Evolutionary conservation across 2,797 vertebrate species (phyloP).

Genomic region (Gallinago stenura): DNA sequence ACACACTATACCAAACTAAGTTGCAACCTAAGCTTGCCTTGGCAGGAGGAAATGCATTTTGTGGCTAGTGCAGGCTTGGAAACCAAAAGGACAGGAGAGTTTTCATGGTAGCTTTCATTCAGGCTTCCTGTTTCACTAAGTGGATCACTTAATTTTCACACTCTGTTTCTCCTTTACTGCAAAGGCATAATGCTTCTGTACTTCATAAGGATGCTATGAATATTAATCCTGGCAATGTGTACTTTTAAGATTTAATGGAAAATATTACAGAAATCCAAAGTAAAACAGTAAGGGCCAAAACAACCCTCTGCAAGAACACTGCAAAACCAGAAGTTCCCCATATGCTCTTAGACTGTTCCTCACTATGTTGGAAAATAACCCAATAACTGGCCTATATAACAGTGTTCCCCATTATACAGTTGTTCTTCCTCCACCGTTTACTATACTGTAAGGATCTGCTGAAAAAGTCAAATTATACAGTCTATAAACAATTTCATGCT

Average conservation of each 20-base stretch:
- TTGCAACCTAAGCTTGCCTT: background rate
- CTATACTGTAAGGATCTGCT: background rate
- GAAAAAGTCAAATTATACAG: background rate
- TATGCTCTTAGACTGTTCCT: background rate
- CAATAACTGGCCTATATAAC: background rate
- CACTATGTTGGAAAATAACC: background rate
- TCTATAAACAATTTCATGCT: background rate
- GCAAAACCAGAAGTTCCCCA: background rate
- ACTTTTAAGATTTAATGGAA: background rate
- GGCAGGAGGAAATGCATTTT: background rate
- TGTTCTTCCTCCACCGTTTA: background rate
- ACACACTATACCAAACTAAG: background rate
- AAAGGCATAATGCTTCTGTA: background rate
- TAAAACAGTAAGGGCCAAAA: background rate
- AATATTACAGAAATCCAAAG: background rate
- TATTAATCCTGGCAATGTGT: background rate
- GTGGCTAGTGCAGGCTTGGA: background rate
- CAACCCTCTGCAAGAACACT: background rate
- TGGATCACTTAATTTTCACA: background rate
- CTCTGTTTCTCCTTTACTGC: background rate
- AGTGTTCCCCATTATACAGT: background rate
- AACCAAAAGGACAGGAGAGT: background rate
- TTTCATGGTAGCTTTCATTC: constrained; percentile 14
- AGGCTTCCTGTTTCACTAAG: constrained; percentile 13
- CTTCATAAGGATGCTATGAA: background rate